Evolutionary conservation across 2,888 invertebrate genomes (phyloP).

Genomic region (Philonicus albiceps): DNA sequence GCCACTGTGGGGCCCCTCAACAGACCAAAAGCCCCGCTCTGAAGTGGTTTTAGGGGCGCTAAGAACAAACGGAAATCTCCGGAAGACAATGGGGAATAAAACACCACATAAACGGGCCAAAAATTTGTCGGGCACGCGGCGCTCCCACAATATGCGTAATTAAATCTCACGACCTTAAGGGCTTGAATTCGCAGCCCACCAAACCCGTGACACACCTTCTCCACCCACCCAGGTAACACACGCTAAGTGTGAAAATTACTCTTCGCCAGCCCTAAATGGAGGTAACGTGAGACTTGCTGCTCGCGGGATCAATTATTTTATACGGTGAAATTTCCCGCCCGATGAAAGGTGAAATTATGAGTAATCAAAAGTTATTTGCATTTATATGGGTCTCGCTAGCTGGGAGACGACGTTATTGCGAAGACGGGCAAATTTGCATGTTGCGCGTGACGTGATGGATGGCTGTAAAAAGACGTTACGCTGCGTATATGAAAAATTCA

Average conservation of each 20-base stretch:
- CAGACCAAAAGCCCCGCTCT: background rate
- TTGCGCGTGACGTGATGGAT: background rate
- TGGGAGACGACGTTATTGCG: background rate
- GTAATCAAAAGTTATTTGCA: background rate
- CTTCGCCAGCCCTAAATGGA: background rate
- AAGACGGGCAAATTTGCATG: background rate
- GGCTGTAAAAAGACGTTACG: background rate
- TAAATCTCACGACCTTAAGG: background rate
- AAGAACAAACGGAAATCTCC: background rate
- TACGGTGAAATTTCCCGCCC: background rate
- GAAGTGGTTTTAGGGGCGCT: background rate
- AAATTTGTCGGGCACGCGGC: background rate
- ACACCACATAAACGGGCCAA: background rate
- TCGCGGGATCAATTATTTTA: background rate
- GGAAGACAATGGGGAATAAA: background rate
- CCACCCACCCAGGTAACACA: background rate
- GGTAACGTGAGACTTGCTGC: background rate
- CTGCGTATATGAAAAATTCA: background rate
- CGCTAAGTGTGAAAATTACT: background rate
- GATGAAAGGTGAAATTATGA: background rate
- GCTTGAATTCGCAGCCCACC: background rate
- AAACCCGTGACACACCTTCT: too few species aligned
- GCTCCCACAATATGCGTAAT: background rate
- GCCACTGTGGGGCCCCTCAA: background rate
- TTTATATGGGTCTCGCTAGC: background rate